These are phyloP conservation scores for Diarsia dahlii DNA, from an alignment of 2,888 invertebrate genomes.

Conservation along the genomic window DNA sequence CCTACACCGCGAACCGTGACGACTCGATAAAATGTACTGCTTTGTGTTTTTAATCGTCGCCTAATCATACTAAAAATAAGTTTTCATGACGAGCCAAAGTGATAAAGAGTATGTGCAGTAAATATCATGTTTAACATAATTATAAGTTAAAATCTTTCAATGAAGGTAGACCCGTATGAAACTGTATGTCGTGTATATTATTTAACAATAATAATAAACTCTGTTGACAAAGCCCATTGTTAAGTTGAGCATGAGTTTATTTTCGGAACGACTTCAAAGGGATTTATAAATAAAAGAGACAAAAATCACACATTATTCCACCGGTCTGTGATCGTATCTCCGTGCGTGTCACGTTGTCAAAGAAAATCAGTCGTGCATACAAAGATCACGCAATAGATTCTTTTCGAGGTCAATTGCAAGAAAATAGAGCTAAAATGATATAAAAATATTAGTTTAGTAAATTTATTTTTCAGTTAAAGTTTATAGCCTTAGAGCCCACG, in stretches of 20 bases:
- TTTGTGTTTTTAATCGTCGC: background rate
- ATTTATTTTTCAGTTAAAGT: background rate
- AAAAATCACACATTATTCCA: slow-evolving; percentile 12
- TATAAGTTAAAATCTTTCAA: background rate
- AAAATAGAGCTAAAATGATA: background rate
- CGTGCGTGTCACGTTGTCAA: slow-evolving; percentile 2
- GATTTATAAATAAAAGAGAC: slow-evolving; percentile 3
- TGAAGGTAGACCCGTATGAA: background rate
- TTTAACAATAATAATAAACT: slow-evolving; percentile 4
- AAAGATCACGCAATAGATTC: background rate
- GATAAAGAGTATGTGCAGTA: background rate
- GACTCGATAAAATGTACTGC: background rate
- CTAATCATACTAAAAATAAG: background rate
- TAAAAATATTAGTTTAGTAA: background rate
- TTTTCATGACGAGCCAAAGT: background rate
- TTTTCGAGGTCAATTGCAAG: background rate
- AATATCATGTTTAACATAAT: background rate
- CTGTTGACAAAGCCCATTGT: slow-evolving; percentile 5
- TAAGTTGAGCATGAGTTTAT: slow-evolving; percentile 8
- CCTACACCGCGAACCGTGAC: background rate
- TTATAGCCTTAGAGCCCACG: too few relatives aligned
- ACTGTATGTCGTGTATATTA: background rate
- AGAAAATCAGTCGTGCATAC: slow-evolving; percentile 15
- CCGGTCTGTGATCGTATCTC: slow-evolving; percentile 6
- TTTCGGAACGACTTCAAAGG: slow-evolving; percentile 8